Percentiles rank a stretch among this genome's conserved stretches.
Conservation (phyloP, 2,113 vertebrate genomes). For the Hemiprocne comata region DNA sequence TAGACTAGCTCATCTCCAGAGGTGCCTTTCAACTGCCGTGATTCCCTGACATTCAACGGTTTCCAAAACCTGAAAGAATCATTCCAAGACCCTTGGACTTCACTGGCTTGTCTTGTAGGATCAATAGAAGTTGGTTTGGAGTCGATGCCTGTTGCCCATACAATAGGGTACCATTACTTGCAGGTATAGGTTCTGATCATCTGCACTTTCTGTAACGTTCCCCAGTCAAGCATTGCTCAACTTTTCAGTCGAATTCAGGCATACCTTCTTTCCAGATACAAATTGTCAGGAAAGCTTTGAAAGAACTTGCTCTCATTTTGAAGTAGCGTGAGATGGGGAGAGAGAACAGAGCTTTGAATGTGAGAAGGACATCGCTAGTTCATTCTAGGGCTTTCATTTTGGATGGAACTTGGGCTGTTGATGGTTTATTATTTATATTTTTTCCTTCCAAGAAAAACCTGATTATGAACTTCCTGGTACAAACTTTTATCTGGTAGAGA, state of each 20-base stretch:
- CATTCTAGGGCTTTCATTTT: background rate
- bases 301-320: background rate
- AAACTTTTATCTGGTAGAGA: background rate
- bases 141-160: accelerated
- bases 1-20: background rate
- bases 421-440: background rate
- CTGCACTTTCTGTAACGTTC: background rate
- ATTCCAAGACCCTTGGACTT: background rate
- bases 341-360: background rate
- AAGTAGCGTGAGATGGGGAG: background rate
- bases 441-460: background rate
- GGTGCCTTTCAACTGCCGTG: accelerated
- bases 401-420: background rate
- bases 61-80: background rate
- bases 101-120: background rate
- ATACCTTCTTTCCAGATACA: background rate
- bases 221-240: too few species aligned
- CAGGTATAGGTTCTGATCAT: background rate
- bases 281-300: background rate
- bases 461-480: background rate
- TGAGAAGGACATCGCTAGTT: background rate
- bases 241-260: accelerated
- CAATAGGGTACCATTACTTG: accelerated
- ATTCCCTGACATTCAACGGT: background rate
- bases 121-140: background rate